Conservation (phyloP, 2,113 vertebrate species). For the Pedetes capensis region DNA sequence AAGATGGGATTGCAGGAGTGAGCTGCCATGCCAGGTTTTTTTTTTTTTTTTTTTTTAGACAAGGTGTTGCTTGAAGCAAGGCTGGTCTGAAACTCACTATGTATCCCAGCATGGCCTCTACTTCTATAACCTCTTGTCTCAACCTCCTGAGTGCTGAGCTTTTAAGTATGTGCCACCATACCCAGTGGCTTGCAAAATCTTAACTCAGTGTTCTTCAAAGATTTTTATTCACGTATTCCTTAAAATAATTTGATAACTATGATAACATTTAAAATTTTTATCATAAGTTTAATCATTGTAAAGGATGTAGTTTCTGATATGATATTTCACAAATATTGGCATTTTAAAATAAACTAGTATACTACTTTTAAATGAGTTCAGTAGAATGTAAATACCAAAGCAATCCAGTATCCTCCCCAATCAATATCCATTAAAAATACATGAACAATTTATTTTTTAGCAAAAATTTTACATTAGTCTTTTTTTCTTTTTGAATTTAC, state of each 20-base stretch:
- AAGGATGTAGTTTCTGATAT: background rate
- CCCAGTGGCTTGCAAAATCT: background rate
- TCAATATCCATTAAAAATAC: background rate
- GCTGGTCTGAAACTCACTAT: background rate
- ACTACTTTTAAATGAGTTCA: conserved; percentile 13
- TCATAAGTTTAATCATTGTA: conserved; percentile 12
- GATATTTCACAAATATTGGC: background rate
- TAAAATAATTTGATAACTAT: conserved; percentile 34
- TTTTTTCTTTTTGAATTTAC: background rate
- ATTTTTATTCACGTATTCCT: background rate
- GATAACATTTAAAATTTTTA: conserved; percentile 19
- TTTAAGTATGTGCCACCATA: background rate
- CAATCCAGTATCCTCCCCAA: background rate
- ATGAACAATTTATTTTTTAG: background rate
- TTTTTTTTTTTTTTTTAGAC: too few relatives aligned
- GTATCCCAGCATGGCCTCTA: background rate
- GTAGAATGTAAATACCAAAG: background rate
- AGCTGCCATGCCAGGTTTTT: background rate
- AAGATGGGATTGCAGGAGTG: background rate
- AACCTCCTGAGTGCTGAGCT: background rate
- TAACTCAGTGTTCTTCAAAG: background rate
- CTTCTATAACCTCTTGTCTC: background rate
- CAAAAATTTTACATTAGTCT: background rate
- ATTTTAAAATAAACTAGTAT: conserved; percentile 1
- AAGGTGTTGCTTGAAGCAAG: too few relatives aligned